Base-by-base conservation (phyloP, 2,113 vertebrate species). In the Naja naja region DNA sequence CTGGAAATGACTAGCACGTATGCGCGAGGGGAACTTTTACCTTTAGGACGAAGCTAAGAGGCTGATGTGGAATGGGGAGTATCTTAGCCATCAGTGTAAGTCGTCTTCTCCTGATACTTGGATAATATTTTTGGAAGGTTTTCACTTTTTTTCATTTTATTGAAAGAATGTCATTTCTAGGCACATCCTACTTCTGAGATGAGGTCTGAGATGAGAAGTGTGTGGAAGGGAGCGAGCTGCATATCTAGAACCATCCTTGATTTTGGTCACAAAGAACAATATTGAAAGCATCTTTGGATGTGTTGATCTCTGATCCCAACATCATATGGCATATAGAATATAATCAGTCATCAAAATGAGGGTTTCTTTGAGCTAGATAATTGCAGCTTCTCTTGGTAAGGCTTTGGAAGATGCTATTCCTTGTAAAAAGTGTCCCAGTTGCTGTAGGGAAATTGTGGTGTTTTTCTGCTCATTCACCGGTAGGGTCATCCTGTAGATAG, bases 91-190 rank as follows among this genome's bases (percentile, higher is more conserved):
- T 96, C 64, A 74, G 93, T 85, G 55, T 87, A 92, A 69, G 92
- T 94, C 54, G 94, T 56, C 53, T 96, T 86, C 25, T 18, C 60
- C 53, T 27, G 45, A 30, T 53, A 81, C 22, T 81, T 23, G 47
- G 69, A 74, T 91, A 43, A 27, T 94, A 49, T 91, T 85, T 89
- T 94, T 93, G 9, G 87, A 93, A 94, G 93, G 64, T 85, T 94
- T 25, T 81, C 20, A 45, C 60, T 64, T 74, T n/a, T n/a, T 58
- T 74, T 34, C n/a, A 34, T 74, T 74, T 74, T 90, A 53, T 30
- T 92, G 69, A 91, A 1, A 18, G 90, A 92, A 11, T 93, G 93
- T 81, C 74, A 1, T 89, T 16, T 92, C 64, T 34, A 74, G 64
- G 69, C 69, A 81, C 18, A 8, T 39, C 34, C n/a, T 6, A 7